phyloP scores from a whole-genome alignment of 2,888 invertebrate genomes.

The Lutraria lutraria region DNA sequence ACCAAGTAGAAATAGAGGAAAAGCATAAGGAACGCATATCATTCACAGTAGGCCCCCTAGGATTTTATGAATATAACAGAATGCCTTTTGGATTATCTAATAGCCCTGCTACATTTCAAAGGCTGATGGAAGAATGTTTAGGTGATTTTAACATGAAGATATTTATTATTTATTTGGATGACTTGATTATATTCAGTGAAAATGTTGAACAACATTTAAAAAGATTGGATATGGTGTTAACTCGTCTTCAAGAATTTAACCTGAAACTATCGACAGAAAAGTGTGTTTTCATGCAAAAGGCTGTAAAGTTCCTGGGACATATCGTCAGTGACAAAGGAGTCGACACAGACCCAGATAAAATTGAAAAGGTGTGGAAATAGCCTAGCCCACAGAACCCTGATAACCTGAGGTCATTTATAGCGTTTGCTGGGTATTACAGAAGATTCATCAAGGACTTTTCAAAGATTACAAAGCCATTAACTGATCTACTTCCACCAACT shows the following conservation, averaged over 20 bases:
- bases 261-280: constrained; percentile 31
- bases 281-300: constrained; percentile 49
- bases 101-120: background rate
- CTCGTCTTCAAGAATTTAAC: constrained; percentile 39
- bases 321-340: background rate
- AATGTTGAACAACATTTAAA: constrained; percentile 59
- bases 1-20: constrained; percentile 19
- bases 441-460: background rate
- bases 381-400: background rate
- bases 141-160: constrained; percentile 45
- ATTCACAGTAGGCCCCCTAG: background rate
- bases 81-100: background rate
- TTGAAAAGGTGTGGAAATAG: background rate
- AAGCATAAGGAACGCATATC: background rate
- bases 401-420: background rate
- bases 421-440: background rate
- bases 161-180: constrained; percentile 69
- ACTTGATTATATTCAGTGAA: constrained; percentile 63
- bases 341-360: background rate
- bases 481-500: background rate
- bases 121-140: background rate
- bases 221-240: constrained; percentile 56
- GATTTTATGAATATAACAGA: background rate
- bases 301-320: constrained; percentile 60
- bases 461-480: background rate